Evolutionary conservation across 2,888 invertebrate genomes (phyloP), one percentile per base, ranked within the genome.

Genomic region (Leptothorax acervorum): DNA sequence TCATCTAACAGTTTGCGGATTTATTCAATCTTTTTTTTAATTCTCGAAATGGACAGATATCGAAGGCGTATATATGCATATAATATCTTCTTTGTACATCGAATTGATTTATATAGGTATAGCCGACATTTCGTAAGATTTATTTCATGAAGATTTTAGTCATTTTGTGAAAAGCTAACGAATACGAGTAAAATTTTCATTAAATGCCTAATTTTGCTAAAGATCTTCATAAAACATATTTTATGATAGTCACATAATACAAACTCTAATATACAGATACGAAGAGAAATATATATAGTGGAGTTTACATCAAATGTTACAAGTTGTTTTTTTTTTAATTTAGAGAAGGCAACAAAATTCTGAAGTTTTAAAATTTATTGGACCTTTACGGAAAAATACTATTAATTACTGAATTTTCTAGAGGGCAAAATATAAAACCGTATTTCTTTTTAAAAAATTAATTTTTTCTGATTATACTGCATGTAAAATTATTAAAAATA

Each of bases 161-260:
- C 35, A 57, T 23, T 70, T 70, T 57, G 15, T 35, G 57, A 68
- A 42, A 42, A 76, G 39, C 18, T 28, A 75, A 4, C 51, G 48
- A 68, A 78, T 68, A 31, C n/a, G 57, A 68, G 31, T 12, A 45
- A 15, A 15, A 78, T 78, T 68, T 70, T 68, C 15, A 3, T 57
- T 18, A 79, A 60, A 60, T 23, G 48, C 45, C 35, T 31, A 31
- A 31, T 2, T 31, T 31, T 31, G 31, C 31, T 1, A 4, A 15
- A 70, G 45, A 68, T 45, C 6, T 53, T 28, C n/a, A 28, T n/a
- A 9, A n/a, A 28, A 55, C 23, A 23, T 57, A 78, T 57, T 60
- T 79, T 57, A 57, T 11, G 35, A 70, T 79, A 57, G 57, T 9
- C 23, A 15, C 48, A 15, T 35, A 35, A 35, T 62, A 35, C 35